A percentile compares a stretch with the other conserved stretches of the same genome.
Conservation (phyloP, 1,140 invertebrate genomes). For the Sinonovacula constricta region DNA sequence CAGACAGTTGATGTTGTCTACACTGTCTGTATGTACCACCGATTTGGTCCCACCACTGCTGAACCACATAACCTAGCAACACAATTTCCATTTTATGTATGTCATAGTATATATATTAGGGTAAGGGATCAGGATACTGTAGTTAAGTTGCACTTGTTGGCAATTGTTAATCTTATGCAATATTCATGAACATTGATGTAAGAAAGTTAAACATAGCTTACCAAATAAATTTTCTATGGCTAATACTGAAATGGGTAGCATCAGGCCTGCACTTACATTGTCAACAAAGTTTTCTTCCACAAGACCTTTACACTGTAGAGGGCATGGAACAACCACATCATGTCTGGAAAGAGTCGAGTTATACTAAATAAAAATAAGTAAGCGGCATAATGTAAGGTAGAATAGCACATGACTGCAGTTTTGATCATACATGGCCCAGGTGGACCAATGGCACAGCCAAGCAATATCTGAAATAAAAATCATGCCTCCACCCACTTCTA, state of each 20-base stretch:
- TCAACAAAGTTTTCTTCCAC: conserved; percentile 62
- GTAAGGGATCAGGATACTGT: neutral
- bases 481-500: too few relatives aligned
- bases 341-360: too few relatives aligned
- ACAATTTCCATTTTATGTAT: neutral
- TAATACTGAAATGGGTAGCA: too few relatives aligned
- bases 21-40: conserved; percentile 76
- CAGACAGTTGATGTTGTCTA: conserved; percentile 77
- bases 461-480: too few relatives aligned
- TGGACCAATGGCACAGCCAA: too few relatives aligned
- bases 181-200: too few relatives aligned
- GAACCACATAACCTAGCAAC: conserved; percentile 75
- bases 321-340: conserved; percentile 70
- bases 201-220: too few relatives aligned
- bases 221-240: too few relatives aligned
- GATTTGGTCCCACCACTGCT: conserved; percentile 78
- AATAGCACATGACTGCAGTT: too few relatives aligned
- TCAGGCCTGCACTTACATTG: conserved; percentile 69
- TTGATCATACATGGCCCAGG: too few relatives aligned
- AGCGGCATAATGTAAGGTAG: too few relatives aligned
- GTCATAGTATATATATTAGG: neutral
- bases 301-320: conserved; percentile 70
- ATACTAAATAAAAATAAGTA: too few relatives aligned
- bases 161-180: neutral
- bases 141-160: neutral